These are phyloP conservation scores for Lepidurus packardi DNA, from an alignment of 1,140 invertebrate genomes.

Conservation along the genomic window DNA sequence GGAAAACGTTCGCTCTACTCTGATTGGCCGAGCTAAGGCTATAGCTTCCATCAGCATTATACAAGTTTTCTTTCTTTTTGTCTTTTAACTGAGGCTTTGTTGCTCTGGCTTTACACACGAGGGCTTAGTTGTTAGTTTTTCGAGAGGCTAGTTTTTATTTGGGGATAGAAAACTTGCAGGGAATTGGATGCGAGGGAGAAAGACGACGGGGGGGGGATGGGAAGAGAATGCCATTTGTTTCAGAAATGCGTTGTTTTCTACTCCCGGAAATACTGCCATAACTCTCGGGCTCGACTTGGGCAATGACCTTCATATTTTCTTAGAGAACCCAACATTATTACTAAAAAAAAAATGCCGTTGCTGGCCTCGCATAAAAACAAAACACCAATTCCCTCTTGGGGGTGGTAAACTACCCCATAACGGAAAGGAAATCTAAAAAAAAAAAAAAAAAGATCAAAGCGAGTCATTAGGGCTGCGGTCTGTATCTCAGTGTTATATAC, in stretches of 20 bases:
- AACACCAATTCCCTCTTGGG: background rate
- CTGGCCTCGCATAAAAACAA: background rate
- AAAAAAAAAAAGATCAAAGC: background rate
- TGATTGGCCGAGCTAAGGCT: no score
- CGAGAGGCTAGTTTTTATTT: background rate
- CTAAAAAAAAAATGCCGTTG: background rate
- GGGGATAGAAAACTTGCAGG: background rate
- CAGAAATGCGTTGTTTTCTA: slow-evolving; percentile 10
- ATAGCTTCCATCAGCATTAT: no score
- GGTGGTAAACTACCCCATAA: background rate
- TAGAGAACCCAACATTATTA: background rate
- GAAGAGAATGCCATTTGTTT: background rate
- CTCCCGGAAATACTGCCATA: slow-evolving; percentile 13
- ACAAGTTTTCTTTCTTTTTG: no score
- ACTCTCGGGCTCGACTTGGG: slow-evolving; percentile 13
- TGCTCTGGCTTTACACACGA: no score
- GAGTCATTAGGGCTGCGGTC: slow-evolving; percentile 1
- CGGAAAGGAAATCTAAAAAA: background rate
- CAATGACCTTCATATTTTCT: slow-evolving; percentile 4
- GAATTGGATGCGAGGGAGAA: background rate
- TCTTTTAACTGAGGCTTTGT: no score
- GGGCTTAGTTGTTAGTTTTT: background rate
- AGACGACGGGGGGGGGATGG: background rate
- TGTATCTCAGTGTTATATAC: slow-evolving; percentile 18
- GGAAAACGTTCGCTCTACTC: no score